Evolutionary conservation across 2,113 vertebrate species (phyloP).

Genomic region (Sakesphorus luctuosus): DNA sequence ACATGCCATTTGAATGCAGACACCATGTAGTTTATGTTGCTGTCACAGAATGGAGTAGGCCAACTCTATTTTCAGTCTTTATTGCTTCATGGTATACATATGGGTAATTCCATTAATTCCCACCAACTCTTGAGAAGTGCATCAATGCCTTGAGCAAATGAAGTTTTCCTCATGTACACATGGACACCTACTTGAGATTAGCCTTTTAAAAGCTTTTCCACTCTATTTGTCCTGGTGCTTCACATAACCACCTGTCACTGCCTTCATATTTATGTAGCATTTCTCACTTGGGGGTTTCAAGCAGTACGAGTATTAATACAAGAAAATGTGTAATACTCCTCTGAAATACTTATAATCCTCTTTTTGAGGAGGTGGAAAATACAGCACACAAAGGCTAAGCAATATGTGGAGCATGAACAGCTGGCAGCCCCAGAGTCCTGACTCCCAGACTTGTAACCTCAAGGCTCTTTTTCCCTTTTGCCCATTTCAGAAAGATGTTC

Average conservation of each 20-base stretch:
- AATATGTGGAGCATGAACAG: neutral
- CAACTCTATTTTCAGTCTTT: neutral
- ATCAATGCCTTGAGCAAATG: neutral
- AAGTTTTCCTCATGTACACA: neutral
- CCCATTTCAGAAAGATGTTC: neutral
- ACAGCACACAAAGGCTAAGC: neutral
- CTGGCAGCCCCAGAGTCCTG: neutral
- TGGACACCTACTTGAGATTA: rapidly evolving
- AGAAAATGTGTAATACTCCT: neutral
- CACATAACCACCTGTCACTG: neutral
- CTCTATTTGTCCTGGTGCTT: neutral
- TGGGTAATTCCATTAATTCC: neutral
- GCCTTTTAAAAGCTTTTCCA: neutral
- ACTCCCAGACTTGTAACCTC: neutral
- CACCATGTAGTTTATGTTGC: neutral
- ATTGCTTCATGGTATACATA: neutral
- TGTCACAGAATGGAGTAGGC: neutral
- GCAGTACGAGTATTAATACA: neutral
- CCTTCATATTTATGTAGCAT: neutral
- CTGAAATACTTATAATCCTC: neutral
- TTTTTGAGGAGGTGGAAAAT: neutral
- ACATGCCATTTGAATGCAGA: neutral
- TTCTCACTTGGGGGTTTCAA: neutral
- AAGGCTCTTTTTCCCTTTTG: neutral
- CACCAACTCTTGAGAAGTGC: neutral